Conservation (phyloP, 2,113 vertebrate genomes). For the Gopherus flavomarginatus region DNA sequence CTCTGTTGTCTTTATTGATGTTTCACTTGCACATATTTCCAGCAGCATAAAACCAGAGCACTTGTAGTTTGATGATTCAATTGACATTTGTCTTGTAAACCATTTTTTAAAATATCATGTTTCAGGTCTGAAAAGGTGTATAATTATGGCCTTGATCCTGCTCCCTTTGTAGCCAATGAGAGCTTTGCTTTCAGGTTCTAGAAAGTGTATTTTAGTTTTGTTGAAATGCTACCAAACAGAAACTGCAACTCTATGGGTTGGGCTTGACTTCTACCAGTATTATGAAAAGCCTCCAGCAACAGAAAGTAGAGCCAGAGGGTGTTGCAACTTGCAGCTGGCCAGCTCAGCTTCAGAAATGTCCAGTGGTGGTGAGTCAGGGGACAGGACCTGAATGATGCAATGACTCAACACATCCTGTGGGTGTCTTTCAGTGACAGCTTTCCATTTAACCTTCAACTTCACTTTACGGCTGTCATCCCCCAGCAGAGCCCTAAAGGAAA, state of each 20-base stretch:
- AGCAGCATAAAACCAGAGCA: neutral
- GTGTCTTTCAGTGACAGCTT: neutral
- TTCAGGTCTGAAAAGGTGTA: neutral
- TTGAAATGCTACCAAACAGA: neutral
- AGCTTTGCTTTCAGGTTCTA: neutral
- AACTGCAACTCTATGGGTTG: neutral
- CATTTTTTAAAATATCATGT: rapidly evolving
- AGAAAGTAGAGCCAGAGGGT: neutral
- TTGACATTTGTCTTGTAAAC: neutral
- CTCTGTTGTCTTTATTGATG: neutral
- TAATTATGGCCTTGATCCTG: neutral
- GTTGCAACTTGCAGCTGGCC: neutral
- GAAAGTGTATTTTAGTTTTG: neutral
- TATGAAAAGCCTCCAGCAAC: neutral
- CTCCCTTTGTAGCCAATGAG: neutral
- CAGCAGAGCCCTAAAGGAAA: neutral
- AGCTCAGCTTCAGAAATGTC: neutral
- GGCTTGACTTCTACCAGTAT: neutral
- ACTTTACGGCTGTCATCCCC: neutral
- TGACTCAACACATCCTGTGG: neutral
- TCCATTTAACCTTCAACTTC: neutral
- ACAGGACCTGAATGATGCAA: neutral
- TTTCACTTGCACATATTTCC: neutral
- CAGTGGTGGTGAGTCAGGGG: neutral
- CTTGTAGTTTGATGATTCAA: neutral